phyloP scores from a whole-genome alignment of 2,113 vertebrate genomes.

The Seriola aureovittata region DNA sequence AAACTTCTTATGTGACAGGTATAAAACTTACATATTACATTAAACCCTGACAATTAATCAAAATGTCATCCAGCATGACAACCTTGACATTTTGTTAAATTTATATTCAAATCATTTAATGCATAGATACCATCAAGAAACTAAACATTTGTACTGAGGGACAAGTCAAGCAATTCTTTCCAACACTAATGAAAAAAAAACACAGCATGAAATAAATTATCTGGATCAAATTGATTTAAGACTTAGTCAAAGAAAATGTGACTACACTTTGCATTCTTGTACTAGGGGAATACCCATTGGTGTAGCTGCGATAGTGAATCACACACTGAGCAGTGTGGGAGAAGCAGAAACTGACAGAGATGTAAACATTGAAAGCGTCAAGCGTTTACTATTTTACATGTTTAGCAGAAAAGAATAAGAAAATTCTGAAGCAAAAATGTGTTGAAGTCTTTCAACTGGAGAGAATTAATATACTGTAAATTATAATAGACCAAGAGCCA shows the following conservation, averaged over 20 bases:
- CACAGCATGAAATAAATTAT: not conserved
- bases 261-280: constrained; percentile 29
- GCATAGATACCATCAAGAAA: not conserved
- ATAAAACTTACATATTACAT: too few relatives aligned
- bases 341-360: constrained; percentile 58
- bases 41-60: too few relatives aligned
- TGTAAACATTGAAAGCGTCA: constrained; percentile 55
- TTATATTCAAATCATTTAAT: not conserved
- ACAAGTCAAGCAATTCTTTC: not conserved
- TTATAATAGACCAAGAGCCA: not conserved
- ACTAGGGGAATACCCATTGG: constrained; percentile 62
- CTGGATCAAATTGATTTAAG: not conserved
- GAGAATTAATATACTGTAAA: not conserved
- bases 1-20: too few relatives aligned
- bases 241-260: constrained; percentile 25
- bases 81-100: not conserved
- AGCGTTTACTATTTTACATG: constrained; percentile 29
- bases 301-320: constrained; percentile 62
- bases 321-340: constrained; percentile 61
- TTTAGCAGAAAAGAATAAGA: not conserved
- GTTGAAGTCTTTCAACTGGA: constrained; percentile 2
- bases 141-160: not conserved
- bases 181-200: not conserved
- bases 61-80: not conserved
- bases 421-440: not conserved